These are phyloP conservation scores for Neodon shergylaensis DNA, from an alignment of 2,113 vertebrate genomes.

Conservation along the genomic window DNA sequence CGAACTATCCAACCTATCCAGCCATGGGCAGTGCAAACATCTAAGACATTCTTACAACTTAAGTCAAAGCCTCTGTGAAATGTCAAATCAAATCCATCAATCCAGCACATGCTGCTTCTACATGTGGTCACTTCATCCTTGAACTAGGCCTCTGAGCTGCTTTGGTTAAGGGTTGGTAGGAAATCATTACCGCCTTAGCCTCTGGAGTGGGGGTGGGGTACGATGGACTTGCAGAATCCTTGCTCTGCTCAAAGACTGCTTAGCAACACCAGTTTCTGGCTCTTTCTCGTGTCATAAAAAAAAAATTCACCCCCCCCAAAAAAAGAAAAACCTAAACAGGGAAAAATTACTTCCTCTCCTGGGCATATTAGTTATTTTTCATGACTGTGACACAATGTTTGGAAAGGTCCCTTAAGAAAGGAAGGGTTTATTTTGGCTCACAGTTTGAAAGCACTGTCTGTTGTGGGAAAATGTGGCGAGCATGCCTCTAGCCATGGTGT, in stretches of 20 bases:
- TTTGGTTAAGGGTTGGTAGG: slow-evolving; percentile 23
- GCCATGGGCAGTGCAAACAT: not conserved
- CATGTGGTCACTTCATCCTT: slow-evolving; percentile 24
- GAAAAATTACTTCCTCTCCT: not conserved
- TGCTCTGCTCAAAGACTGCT: not conserved
- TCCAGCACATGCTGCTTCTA: not conserved
- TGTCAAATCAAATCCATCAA: slow-evolving; percentile 11
- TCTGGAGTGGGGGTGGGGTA: not conserved
- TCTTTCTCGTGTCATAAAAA: slow-evolving; percentile 32
- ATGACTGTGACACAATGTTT: not conserved
- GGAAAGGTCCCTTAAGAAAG: not conserved
- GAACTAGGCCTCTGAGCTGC: slow-evolving; percentile 7
- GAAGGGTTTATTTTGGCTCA: not conserved
- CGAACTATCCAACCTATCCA: not conserved
- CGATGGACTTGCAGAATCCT: not conserved
- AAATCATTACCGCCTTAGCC: not conserved
- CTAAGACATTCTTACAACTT: not conserved
- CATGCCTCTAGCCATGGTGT: no score
- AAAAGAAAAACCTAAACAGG: not conserved
- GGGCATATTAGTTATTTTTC: not conserved
- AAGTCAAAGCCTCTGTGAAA: slow-evolving; percentile 28
- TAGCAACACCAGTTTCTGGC: not conserved
- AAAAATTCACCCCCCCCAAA: not conserved
- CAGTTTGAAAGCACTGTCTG: not conserved
- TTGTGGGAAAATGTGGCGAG: not conserved